A percentile compares a stretch with the other conserved stretches of the same genome.
phyloP scores from a whole-genome alignment of 2,888 invertebrate genomes.

The Tipula lateralis region DNA sequence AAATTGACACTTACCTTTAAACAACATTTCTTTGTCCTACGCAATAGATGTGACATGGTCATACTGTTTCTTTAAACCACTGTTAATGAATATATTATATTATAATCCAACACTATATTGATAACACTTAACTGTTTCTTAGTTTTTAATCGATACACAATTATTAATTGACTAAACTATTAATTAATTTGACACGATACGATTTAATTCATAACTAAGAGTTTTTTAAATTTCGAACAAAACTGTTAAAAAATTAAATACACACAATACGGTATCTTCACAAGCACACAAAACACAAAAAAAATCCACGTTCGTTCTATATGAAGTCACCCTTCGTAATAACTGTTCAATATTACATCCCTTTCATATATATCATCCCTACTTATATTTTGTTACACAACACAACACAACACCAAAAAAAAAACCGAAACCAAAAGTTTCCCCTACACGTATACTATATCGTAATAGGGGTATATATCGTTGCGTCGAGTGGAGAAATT shows the following conservation, averaged over 20 bases:
- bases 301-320: background rate
- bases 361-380: background rate
- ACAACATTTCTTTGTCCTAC: background rate
- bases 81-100: background rate
- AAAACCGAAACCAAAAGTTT: background rate
- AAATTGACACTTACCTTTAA: background rate
- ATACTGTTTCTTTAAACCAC: background rate
- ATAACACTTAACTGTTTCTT: background rate
- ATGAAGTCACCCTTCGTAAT: slow-evolving; percentile 9
- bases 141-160: background rate
- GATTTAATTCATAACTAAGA: background rate
- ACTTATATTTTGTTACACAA: background rate
- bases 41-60: slow-evolving; percentile 3
- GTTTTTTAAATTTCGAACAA: background rate
- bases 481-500: background rate
- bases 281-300: background rate
- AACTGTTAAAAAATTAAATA: background rate
- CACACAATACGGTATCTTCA: background rate
- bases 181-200: background rate
- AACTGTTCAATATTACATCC: background rate
- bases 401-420: background rate
- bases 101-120: background rate
- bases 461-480: background rate
- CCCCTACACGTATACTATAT: background rate
- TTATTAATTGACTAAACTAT: background rate